Evolutionary conservation across 2,797 vertebrate species (phyloP), one percentile per base, ranked within the genome.

Genomic region (Hydrolagus colliei): DNA sequence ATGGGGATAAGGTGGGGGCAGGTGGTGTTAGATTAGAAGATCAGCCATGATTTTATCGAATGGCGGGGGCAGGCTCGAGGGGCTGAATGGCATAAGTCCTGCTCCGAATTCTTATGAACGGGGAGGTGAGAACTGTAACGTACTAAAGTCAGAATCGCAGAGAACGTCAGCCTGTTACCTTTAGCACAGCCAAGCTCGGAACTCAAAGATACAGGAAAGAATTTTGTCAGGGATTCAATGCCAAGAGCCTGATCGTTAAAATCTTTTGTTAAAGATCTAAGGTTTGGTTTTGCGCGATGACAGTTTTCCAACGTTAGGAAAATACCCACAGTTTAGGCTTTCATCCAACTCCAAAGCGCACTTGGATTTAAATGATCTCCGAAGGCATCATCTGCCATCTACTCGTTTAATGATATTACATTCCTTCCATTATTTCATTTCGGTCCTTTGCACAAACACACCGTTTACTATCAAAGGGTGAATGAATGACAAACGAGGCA

Each of bases 351-450:
- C 27, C 63, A 18, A 22, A 52, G 41, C 41, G 1, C 41, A 52
- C 41, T 52, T 52, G 6, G 41, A 52, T 52, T 52, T 52, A 52
- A 52, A 82, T 67, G 78, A 68, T 82, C 79, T 84, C 79, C 79
- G 35, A 84, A 84, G 79, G 68, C 32, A 59, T 77, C 79, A 13
- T 68, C 63, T 68, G 79, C 67, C 71, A 27, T 84, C 79, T 18
- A 12, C 79, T 68, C 27, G 71, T 84, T 67, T 84, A 84, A 84
- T 84, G 61, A 77, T n/a, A 77, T 77, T 77, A 77, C 41, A 61
- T 77, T 68, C 67, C 27, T 27, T 20, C 79, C 16, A 84, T 84
- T 71, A 67, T 35, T 68, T 68, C 79, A 84, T 84, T 68, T 63
- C n/a, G 41, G 79, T 35, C 65, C 22, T 71, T 41, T 84, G 71